phyloP scores from a whole-genome alignment of 2,888 invertebrate species.

The Siphonodentalium dalli region DNA sequence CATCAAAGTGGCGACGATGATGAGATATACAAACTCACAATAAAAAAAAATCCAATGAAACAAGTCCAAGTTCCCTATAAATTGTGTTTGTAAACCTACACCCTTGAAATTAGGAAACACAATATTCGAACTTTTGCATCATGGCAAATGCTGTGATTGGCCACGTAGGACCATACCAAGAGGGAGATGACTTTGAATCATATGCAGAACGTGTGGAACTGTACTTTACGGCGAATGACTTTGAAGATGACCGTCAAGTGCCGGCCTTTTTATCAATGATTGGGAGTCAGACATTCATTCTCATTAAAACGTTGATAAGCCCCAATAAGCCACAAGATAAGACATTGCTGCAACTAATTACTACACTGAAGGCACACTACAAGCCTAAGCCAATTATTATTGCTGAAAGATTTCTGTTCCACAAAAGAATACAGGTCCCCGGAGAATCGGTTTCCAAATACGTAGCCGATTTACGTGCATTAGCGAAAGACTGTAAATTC shows the following conservation, averaged over 20 bases:
- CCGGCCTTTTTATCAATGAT: not conserved
- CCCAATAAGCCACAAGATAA: conserved; percentile 9
- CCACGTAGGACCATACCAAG: too few species aligned
- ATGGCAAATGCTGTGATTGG: too few species aligned
- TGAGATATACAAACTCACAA: too few species aligned
- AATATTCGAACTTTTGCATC: too few species aligned
- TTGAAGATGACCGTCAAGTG: not conserved
- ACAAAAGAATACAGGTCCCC: conserved; percentile 6
- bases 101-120: too few species aligned
- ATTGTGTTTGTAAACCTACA: too few species aligned
- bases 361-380: conserved; percentile 2
- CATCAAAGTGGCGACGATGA: too few species aligned
- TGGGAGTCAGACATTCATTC: not conserved
- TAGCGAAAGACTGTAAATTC: conserved; percentile 17
- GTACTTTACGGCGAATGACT: not conserved
- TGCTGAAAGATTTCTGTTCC: conserved; percentile 8
- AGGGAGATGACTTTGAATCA: too few species aligned
- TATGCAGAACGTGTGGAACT: not conserved
- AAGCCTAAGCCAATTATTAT: conserved; percentile 10
- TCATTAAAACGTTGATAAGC: conserved; percentile 1
- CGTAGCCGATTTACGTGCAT: conserved; percentile 12
- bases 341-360: not conserved
- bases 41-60: too few species aligned
- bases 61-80: too few species aligned
- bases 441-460: conserved; percentile 11